phyloP scores from a whole-genome alignment of 2,797 vertebrate species.

The Acipenser transmontanus region DNA sequence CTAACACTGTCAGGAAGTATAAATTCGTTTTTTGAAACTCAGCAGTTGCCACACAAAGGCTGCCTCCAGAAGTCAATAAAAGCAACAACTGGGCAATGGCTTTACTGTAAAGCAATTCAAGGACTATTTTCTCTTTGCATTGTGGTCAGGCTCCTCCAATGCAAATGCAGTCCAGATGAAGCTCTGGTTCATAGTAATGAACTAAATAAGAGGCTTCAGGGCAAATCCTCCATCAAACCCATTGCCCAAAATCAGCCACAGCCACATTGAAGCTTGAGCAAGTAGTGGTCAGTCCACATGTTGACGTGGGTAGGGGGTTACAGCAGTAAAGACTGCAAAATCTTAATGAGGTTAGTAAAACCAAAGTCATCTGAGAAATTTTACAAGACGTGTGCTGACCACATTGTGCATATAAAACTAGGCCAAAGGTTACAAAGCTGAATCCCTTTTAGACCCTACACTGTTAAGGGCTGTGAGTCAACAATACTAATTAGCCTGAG shows the following conservation, averaged over 20 bases:
- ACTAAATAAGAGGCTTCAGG: slow-evolving; percentile 46
- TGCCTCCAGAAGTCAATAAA: slow-evolving; percentile 80
- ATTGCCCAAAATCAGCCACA: slow-evolving; percentile 12
- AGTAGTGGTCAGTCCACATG: slow-evolving; percentile 24
- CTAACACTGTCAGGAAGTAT: slow-evolving; percentile 81
- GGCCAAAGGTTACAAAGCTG: slow-evolving; percentile 5
- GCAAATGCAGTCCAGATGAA: slow-evolving; percentile 73
- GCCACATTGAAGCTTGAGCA: slow-evolving; percentile 40
- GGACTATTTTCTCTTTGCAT: slow-evolving; percentile 59
- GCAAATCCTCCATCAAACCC: slow-evolving; percentile 1
- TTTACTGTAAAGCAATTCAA: slow-evolving; percentile 55
- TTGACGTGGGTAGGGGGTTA: not conserved
- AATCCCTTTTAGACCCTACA: slow-evolving; percentile 1
- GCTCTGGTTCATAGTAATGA: slow-evolving; percentile 49
- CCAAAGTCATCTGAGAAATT: slow-evolving; percentile 14
- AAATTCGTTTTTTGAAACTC: slow-evolving; percentile 70
- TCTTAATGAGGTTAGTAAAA: slow-evolving; percentile 6
- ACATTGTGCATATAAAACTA: slow-evolving; percentile 15
- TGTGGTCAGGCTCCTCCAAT: slow-evolving; percentile 53
- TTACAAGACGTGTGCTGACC: slow-evolving; percentile 9
- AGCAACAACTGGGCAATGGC: slow-evolving; percentile 56
- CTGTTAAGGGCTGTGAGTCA: not conserved
- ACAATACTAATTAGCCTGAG: slow-evolving; percentile 15
- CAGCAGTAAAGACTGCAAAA: slow-evolving; percentile 5
- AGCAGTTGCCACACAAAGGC: slow-evolving; percentile 63